phyloP scores from a whole-genome alignment of 2,888 invertebrate genomes.

The Tetranychus truncatus region DNA sequence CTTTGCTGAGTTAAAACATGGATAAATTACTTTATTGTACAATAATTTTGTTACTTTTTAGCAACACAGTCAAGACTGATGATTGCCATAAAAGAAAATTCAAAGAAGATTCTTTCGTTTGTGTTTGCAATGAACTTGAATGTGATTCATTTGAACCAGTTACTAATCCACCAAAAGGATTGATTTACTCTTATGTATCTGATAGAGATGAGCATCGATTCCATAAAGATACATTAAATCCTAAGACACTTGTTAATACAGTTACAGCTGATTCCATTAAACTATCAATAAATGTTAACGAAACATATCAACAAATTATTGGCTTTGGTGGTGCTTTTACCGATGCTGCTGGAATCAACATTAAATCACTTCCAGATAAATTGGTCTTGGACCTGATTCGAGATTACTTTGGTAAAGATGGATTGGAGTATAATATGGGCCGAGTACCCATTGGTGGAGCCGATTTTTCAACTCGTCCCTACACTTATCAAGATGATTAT shows the following conservation, averaged over 20 bases:
- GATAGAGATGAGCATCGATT: slow-evolving; percentile 5
- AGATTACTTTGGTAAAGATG: slow-evolving; percentile 35
- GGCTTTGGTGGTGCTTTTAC: slow-evolving; percentile 60
- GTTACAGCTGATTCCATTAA: neutral
- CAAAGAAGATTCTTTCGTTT: slow-evolving; percentile 12
- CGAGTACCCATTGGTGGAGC: slow-evolving; percentile 65
- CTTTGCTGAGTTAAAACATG: no score
- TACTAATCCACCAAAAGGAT: neutral
- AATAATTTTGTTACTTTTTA: neutral
- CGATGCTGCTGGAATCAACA: slow-evolving; percentile 48
- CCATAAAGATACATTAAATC: neutral
- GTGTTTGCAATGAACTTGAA: slow-evolving; percentile 10
- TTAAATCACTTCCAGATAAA: slow-evolving; percentile 42
- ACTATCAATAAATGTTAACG: slow-evolving; percentile 13
- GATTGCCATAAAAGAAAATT: neutral
- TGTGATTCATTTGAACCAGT: neutral
- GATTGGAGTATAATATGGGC: slow-evolving; percentile 52
- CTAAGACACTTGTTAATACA: neutral
- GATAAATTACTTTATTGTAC: neutral
- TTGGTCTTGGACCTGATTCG: slow-evolving; percentile 40
- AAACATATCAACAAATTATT: slow-evolving; percentile 15
- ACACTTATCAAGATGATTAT: slow-evolving; percentile 56
- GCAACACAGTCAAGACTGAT: neutral
- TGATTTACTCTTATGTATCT: neutral
- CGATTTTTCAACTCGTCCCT: slow-evolving; percentile 62